phyloP scores from a whole-genome alignment of 2,113 vertebrate genomes.

The Erythrolamprus reginae region DNA sequence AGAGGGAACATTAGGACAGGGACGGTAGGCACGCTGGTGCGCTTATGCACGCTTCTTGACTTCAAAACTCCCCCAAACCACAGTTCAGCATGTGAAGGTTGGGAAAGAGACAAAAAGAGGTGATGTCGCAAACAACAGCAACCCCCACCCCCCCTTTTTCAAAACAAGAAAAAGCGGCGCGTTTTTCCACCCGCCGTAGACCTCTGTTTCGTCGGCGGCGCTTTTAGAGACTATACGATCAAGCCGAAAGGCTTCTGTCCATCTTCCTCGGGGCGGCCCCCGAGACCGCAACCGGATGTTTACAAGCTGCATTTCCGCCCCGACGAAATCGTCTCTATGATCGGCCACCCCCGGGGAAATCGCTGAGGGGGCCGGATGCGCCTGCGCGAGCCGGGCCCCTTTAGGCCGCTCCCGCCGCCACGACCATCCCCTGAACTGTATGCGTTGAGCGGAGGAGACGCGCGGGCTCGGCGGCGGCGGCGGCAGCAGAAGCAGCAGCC shows the following conservation, averaged over 20 bases:
- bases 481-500: not conserved
- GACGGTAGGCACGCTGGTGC: too few species aligned
- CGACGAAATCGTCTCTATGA: conserved; percentile 3
- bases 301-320: conserved; percentile 8
- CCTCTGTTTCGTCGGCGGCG: not conserved
- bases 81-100: not conserved
- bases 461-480: not conserved
- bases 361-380: conserved; percentile 21
- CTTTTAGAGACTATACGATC: not conserved
- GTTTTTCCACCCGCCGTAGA: not conserved
- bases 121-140: not conserved
- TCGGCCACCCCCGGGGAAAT: not conserved
- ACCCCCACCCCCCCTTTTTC: not conserved
- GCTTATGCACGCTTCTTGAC: too few species aligned
- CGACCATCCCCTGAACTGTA: not conserved
- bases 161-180: not conserved
- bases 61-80: not conserved
- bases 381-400: conserved; percentile 46
- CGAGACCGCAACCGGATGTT: conserved; percentile 42
- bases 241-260: not conserved
- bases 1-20: too few species aligned
- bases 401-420: conserved; percentile 17
- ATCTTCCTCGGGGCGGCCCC: not conserved
- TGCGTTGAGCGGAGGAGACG: not conserved
- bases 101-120: not conserved